These are phyloP conservation scores for Sesamia inferens DNA, from an alignment of 2,888 invertebrate genomes.

Conservation along the genomic window DNA sequence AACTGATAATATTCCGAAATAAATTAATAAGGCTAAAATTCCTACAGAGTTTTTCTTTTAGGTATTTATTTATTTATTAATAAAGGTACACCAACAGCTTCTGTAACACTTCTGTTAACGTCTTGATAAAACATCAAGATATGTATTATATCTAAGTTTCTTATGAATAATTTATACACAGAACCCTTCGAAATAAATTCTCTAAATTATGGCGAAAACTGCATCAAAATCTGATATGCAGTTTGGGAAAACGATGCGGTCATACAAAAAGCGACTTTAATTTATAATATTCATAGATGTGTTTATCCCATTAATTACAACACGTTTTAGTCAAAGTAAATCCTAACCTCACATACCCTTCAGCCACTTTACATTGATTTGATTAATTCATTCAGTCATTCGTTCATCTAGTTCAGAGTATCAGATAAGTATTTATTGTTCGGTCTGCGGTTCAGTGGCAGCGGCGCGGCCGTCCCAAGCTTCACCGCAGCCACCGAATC, in stretches of 20 bases:
- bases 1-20: neutral
- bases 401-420: slow-evolving; percentile 44
- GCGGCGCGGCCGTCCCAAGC: slow-evolving; percentile 57
- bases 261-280: neutral
- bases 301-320: neutral
- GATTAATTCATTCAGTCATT: slow-evolving; percentile 37
- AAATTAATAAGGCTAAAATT: neutral
- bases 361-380: slow-evolving; percentile 31
- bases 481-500: slow-evolving; percentile 55
- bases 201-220: neutral
- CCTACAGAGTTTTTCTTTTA: neutral
- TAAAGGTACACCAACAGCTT: neutral
- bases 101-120: too few species aligned
- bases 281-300: neutral
- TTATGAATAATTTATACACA: neutral
- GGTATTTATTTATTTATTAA: too few species aligned
- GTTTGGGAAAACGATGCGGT: neutral
- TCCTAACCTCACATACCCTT: neutral
- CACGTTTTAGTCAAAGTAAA: neutral
- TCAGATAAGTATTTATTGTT: slow-evolving; percentile 62
- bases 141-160: neutral
- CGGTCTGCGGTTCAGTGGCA: slow-evolving; percentile 62
- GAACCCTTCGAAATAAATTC: neutral
- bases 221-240: neutral
- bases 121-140: neutral